Base-by-base conservation (phyloP, 2,888 invertebrate species). In the Cephonodes hylas region DNA sequence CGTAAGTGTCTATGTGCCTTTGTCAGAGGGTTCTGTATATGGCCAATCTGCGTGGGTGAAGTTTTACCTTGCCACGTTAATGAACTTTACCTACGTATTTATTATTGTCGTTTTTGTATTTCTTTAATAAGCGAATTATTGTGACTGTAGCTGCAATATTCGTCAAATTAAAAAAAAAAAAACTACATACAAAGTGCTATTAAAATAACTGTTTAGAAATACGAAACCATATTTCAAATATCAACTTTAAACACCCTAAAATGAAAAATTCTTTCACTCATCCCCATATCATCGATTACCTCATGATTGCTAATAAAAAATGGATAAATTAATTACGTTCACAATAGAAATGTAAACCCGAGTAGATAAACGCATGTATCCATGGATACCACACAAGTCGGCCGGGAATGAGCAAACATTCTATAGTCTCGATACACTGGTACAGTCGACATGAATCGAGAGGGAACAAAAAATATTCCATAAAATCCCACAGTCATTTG, bases 301-400 rank as follows among this genome's bases (percentile, higher is more conserved):
- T 18, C 8, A 53, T 31, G 31, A 31, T 45, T 45, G 10, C 31
- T 53, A 53, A 53, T 53, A 53, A 77, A 78, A 76, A 73, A 77
- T 81, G 73, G 67, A 82, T 70, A 60, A 64, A 60, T 64, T 71
- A 74, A 76, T 76, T 77, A 82, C 70, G 78, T 80, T 77, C 75
- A 64, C 66, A 64, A 69, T 71, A 62, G 63, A 70, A 77, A 75
- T 64, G 70, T 67, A 69, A 72, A 74, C 72, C 72, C 58, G 61
- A 76, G 76, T 81, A 87, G 86, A 89, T 85, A 86, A 80, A 83
- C 72, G 73, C 65, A 65, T 72, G 80, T 85, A 77, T 86, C 83
- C 77, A 74, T 64, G 81, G 85, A 81, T 85, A 86, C 82, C 79
- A 75, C 76, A 71, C 71, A 65, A 64, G 64, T 62, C 69, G 62